Evolutionary conservation across 2,888 invertebrate species (phyloP).

Genomic region (Ariolimax columbianus): DNA sequence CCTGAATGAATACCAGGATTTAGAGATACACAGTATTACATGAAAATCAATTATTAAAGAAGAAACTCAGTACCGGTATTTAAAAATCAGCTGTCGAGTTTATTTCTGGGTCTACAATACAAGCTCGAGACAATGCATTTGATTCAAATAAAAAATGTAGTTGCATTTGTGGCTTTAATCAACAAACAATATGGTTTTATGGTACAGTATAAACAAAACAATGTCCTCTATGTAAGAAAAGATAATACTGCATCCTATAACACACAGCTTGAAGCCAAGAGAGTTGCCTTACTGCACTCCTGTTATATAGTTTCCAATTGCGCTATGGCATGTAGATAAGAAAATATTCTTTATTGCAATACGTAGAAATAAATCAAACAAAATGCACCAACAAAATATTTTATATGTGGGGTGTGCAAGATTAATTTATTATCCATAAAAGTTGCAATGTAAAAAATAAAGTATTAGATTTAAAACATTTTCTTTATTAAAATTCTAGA

Average conservation of each 20-base stretch:
- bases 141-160: neutral
- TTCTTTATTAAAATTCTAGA: neutral
- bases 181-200: neutral
- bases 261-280: neutral
- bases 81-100: neutral
- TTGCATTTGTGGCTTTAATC: slow-evolving; percentile 5
- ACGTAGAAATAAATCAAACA: neutral
- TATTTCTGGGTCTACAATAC: neutral
- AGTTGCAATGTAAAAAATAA: neutral
- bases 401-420: neutral
- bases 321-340: too few relatives aligned
- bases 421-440: neutral
- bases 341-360: neutral
- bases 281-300: neutral
- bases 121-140: neutral
- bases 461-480: neutral
- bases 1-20: too few relatives aligned
- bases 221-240: neutral
- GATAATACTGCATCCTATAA: neutral
- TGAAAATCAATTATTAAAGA: neutral
- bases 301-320: neutral
- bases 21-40: neutral
- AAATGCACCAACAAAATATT: neutral
- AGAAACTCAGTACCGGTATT: neutral
- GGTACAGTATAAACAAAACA: neutral